Evolutionary conservation across 2,113 vertebrate species (phyloP).

Genomic region (Crotalus horridus): DNA sequence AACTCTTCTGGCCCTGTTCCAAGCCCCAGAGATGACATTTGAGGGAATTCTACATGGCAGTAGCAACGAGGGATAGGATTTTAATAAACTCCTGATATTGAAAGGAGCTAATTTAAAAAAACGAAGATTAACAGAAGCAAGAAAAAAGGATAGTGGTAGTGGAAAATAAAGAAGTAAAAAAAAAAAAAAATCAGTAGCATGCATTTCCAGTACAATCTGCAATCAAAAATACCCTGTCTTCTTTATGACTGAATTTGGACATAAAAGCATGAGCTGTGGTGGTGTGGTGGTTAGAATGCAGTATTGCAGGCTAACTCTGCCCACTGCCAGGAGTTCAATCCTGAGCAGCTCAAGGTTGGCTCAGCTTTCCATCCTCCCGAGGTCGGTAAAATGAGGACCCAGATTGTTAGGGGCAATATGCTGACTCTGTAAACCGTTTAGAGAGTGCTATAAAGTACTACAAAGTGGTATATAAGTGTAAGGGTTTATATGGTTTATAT

Average conservation of each 20-base stretch:
- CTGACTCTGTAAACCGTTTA: not conserved
- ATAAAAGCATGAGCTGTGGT: not conserved
- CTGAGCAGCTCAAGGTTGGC: not conserved
- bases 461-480: not conserved
- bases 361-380: not conserved
- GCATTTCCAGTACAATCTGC: not conserved
- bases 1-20: not conserved
- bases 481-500: not conserved
- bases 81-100: not conserved
- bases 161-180: not conserved
- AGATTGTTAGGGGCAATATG: not conserved
- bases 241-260: not conserved
- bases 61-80: not conserved
- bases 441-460: not conserved
- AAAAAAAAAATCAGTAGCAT: not conserved
- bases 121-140: not conserved
- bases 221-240: not conserved
- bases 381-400: not conserved
- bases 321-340: not conserved
- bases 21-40: not conserved
- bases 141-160: not conserved
- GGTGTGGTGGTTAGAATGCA: not conserved
- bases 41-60: not conserved
- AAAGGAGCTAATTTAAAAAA: not conserved
- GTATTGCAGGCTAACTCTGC: not conserved